Evolutionary conservation across 1,140 invertebrate species (phyloP), one percentile per base, ranked within the genome.

Genomic region (Ephestia elutella): DNA sequence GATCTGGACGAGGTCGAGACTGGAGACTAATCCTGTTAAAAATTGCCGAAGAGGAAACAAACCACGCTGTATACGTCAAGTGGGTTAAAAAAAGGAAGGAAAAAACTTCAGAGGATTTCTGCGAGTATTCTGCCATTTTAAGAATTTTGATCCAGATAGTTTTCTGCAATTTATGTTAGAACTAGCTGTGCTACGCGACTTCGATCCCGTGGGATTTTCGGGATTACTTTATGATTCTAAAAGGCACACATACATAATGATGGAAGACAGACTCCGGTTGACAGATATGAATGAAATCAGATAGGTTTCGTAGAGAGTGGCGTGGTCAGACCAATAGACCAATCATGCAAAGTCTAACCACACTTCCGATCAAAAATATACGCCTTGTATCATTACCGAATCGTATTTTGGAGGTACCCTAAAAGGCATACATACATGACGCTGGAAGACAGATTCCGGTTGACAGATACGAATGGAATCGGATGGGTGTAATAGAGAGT

Each of bases 21-120:
- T n/a, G n/a, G n/a, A n/a, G 65, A 66, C 66, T 86, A 86, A 88
- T 88, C 85, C 83, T 65, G 70, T 86, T 88, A 88, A 88, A 86
- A 88, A 88, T 88, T 78, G 81, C 82, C 83, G 81, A 86, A 80
- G 71, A 82, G 82, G 82, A 82, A 85, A 86, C 78, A 80, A 86
- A 80, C 82, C 68, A 68, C 57, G 57, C 53, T 64, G 75, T 70
- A 79, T 83, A 80, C 69, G 75, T 83, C 79, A 82, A 74, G 70
- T 73, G 75, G 70, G 21, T 25, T 3, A 25, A 25, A 25, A 25
- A 25, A 80, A 82, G 70, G 59, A 69, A 63, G 62, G 49, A 21
- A 67, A 59, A 51, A 53, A 25, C 21, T 25, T 25, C 2, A 7
- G 21, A 25, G 7, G 21, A 25, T 25, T 25, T 25, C 21, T 7